These are phyloP conservation scores for Bradypus variegatus DNA, from an alignment of 2,797 vertebrate genomes.

Conservation along the genomic window DNA sequence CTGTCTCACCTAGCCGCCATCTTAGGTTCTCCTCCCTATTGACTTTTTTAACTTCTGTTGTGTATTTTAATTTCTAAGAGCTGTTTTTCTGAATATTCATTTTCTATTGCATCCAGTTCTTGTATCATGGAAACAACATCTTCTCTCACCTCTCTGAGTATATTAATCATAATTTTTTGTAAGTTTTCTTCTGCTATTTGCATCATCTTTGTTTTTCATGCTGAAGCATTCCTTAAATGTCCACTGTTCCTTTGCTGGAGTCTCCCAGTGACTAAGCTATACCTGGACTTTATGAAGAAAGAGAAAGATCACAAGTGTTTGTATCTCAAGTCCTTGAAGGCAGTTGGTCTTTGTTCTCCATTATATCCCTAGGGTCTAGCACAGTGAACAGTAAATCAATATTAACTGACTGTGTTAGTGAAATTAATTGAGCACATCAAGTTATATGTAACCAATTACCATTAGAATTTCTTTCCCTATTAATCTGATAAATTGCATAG, in stretches of 20 bases:
- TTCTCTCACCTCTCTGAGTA: not conserved
- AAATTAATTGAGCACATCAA: not conserved
- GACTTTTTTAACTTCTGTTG: not conserved
- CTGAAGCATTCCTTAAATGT: not conserved
- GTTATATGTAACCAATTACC: not conserved
- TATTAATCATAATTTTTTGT: not conserved
- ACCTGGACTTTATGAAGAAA: not conserved
- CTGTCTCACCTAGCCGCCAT: no score
- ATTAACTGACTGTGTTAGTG: not conserved
- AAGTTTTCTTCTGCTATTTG: slow-evolving; percentile 13
- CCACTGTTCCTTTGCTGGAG: not conserved
- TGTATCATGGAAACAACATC: not conserved
- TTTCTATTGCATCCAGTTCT: not conserved
- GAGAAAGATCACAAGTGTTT: not conserved
- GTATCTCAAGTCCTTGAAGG: not conserved
- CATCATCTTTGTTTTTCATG: not conserved
- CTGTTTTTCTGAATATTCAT: not conserved
- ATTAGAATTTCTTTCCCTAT: slow-evolving; percentile 20
- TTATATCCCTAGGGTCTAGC: not conserved
- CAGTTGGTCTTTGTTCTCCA: not conserved
- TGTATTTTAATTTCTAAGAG: not conserved
- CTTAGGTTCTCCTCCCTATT: not conserved
- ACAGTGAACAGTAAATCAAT: not conserved
- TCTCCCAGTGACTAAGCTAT: not conserved
- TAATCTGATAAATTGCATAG: slow-evolving; percentile 15